Evolutionary conservation across 2,797 vertebrate genomes (phyloP).

Genomic region (Thunnus albacares): DNA sequence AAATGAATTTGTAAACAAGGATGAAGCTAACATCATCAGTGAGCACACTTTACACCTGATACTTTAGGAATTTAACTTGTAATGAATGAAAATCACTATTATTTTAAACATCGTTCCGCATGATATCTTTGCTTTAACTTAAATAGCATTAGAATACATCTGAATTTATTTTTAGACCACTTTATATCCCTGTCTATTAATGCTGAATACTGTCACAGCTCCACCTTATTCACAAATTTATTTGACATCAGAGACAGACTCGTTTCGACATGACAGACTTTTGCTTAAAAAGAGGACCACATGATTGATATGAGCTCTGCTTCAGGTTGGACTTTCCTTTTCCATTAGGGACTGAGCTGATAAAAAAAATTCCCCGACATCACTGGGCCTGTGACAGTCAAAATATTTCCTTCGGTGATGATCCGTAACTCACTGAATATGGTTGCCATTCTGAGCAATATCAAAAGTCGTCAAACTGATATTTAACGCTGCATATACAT

Average conservation of each 20-base stretch:
- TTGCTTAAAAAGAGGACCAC: not conserved
- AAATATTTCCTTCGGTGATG: not conserved
- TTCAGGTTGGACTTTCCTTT: constrained; percentile 9
- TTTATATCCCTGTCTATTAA: not conserved
- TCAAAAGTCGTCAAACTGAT: fast-evolving
- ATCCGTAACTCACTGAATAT: not conserved
- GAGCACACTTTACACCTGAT: not conserved
- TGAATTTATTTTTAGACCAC: not conserved
- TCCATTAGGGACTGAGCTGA: constrained; percentile 49
- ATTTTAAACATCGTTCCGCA: not conserved
- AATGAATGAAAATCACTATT: not conserved
- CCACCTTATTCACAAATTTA: not conserved
- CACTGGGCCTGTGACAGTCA: constrained; percentile 50
- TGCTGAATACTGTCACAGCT: not conserved
- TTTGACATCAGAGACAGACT: not conserved
- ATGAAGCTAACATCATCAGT: not conserved
- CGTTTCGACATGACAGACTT: not conserved
- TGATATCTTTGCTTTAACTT: not conserved
- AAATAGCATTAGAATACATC: not conserved
- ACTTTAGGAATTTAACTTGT: not conserved
- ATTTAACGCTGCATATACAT: not conserved
- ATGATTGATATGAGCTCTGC: not conserved
- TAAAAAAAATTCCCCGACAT: constrained; percentile 33
- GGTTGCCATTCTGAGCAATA: not conserved
- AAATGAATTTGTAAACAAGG: not conserved